Evolutionary conservation across 2,113 vertebrate species (phyloP).

Genomic region (Calidris pugnax): DNA sequence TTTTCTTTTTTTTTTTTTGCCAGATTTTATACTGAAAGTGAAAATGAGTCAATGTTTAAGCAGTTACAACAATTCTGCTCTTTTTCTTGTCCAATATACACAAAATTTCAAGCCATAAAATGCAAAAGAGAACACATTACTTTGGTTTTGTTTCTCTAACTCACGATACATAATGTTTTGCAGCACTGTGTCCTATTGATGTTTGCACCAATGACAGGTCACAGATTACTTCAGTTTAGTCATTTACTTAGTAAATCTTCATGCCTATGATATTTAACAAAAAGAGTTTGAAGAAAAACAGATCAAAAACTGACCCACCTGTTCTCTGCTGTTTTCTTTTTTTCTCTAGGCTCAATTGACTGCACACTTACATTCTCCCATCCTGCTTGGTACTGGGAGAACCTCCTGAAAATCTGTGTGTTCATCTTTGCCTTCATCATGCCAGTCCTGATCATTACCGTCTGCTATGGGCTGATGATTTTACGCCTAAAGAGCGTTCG

Average conservation of each 20-base stretch:
- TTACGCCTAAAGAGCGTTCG: conserved; percentile 95
- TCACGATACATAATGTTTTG: neutral
- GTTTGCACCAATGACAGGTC: neutral
- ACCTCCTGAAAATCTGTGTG: conserved; percentile 96
- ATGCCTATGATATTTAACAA: neutral
- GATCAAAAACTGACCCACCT: neutral
- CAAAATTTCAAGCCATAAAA: neutral
- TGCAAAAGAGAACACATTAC: neutral
- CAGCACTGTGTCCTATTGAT: neutral
- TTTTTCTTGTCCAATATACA: neutral
- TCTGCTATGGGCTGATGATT: conserved; percentile 98
- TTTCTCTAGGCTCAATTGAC: conserved; percentile 81
- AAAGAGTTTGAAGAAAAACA: neutral
- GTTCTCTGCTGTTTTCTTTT: conserved; percentile 1
- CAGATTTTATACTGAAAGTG: neutral
- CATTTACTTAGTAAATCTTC: neutral
- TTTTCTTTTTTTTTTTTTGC: neutral
- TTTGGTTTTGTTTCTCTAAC: neutral
- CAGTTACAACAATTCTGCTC: neutral
- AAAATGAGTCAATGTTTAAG: neutral
- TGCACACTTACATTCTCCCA: conserved; percentile 93
- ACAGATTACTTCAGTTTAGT: neutral
- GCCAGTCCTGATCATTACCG: conserved; percentile 96
- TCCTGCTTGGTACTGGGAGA: conserved; percentile 98
- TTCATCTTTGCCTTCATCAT: conserved; percentile 99